Evolutionary conservation across 2,888 invertebrate species (phyloP).

Genomic region (Pollenia griseotomentosa): DNA sequence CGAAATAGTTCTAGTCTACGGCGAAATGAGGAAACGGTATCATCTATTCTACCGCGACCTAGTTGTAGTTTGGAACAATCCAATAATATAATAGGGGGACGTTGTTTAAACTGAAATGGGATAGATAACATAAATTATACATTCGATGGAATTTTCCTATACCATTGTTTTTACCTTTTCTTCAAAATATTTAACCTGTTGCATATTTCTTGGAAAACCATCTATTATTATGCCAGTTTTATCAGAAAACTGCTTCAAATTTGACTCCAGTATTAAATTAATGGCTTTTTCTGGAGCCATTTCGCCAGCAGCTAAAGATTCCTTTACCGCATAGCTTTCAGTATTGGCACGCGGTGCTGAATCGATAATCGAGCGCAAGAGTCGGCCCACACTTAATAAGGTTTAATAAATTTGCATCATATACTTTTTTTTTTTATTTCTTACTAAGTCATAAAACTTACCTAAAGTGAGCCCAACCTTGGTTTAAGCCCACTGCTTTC

Average conservation of each 20-base stretch:
- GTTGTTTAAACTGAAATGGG: slow-evolving; percentile 88
- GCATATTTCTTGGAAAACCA: slow-evolving; percentile 96
- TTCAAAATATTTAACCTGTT: slow-evolving; percentile 95
- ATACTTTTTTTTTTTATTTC: neutral
- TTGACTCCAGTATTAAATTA: slow-evolving; percentile 89
- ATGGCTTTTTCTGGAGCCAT: slow-evolving; percentile 92
- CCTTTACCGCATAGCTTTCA: slow-evolving; percentile 88
- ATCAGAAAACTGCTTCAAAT: slow-evolving; percentile 87
- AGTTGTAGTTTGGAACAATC: slow-evolving; percentile 96
- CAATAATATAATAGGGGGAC: slow-evolving; percentile 92
- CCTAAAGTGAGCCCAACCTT: slow-evolving; percentile 91
- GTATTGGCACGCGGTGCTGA: slow-evolving; percentile 87
- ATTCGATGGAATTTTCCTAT: no score
- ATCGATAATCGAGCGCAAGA: slow-evolving; percentile 90
- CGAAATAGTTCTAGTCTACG: slow-evolving; percentile 93
- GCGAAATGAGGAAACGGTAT: slow-evolving; percentile 93
- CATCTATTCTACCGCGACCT: slow-evolving; percentile 93
- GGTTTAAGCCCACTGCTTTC: slow-evolving; percentile 88
- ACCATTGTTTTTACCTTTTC: slow-evolving; percentile 87
- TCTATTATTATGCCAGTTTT: slow-evolving; percentile 94
- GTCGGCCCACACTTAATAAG: slow-evolving; percentile 88
- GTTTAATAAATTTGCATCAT: neutral
- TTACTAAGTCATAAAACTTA: slow-evolving; percentile 75
- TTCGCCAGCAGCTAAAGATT: slow-evolving; percentile 91
- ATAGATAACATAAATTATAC: slow-evolving; percentile 50